These are phyloP conservation scores for Gymnoscopelus microlampas DNA, from an alignment of 2,797 vertebrate genomes.

Conservation along the genomic window DNA sequence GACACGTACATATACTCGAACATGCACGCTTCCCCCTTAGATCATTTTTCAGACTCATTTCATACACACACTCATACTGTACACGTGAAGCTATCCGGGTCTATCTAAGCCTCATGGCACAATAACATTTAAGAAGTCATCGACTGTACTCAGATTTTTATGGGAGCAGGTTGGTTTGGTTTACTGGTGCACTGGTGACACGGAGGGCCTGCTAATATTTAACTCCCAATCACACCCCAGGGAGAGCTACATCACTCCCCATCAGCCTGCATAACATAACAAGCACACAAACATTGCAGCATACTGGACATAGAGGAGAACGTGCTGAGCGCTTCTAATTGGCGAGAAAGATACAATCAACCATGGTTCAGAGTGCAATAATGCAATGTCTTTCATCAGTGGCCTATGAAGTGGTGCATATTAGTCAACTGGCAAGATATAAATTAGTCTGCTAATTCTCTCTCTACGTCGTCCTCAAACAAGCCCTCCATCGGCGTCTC, in stretches of 20 bases:
- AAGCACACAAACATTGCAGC: slow-evolving; percentile 74
- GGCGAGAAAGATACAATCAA: too few species aligned
- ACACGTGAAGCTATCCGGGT: slow-evolving; percentile 37
- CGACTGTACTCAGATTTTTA: slow-evolving; percentile 91
- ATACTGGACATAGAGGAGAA: slow-evolving; percentile 54
- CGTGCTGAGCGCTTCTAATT: slow-evolving; percentile 39
- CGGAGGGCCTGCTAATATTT: slow-evolving; percentile 79
- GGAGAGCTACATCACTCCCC: slow-evolving; percentile 78
- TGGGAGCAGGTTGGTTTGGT: slow-evolving; percentile 86
- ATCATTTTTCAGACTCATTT: slow-evolving; percentile 95
- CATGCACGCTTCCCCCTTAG: slow-evolving; percentile 79
- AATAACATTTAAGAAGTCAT: slow-evolving; percentile 96
- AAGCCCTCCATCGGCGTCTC: too few species aligned
- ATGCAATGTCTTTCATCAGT: too few species aligned
- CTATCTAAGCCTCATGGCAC: slow-evolving; percentile 81
- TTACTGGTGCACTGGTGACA: slow-evolving; percentile 84
- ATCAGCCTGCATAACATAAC: slow-evolving; percentile 78
- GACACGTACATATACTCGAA: slow-evolving; percentile 61
- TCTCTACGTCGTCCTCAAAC: too few species aligned
- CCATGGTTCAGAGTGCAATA: too few species aligned
- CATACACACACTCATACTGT: slow-evolving; percentile 69
- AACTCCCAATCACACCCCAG: slow-evolving; percentile 69
- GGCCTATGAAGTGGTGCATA: too few species aligned
- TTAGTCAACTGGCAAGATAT: too few species aligned
- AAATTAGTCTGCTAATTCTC: too few species aligned